Conservation (phyloP, 2,797 vertebrate species). For the Nasua narica region DNA sequence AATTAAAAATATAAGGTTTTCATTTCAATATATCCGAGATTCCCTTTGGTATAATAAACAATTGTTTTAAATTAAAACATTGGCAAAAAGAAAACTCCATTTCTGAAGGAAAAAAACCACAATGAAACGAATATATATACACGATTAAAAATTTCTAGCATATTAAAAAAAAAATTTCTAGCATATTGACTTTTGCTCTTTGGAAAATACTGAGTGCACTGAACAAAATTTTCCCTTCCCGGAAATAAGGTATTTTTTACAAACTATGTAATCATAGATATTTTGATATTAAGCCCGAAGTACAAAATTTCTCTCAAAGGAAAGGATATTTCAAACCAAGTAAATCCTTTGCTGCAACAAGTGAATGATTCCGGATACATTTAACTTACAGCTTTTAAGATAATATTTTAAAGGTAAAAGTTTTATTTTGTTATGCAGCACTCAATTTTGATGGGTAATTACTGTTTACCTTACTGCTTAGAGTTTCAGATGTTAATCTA, state of each 20-base stretch:
- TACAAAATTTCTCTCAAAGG: constrained; percentile 24
- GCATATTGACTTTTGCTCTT: background rate
- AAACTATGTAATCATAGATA: background rate
- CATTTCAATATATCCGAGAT: constrained; percentile 1
- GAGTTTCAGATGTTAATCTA: constrained; percentile 93
- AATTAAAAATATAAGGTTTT: constrained; percentile 41
- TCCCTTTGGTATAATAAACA: background rate
- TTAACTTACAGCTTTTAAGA: constrained; percentile 65
- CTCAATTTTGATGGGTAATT: constrained; percentile 90
- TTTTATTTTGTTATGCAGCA: constrained; percentile 83
- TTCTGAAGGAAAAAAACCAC: constrained; percentile 17
- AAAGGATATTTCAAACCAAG: constrained; percentile 24
- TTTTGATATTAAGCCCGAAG: background rate
- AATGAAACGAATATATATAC: constrained; percentile 2
- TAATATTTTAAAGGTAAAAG: constrained; percentile 85
- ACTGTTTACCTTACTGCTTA: constrained; percentile 93
- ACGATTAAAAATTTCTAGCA: constrained; percentile 10
- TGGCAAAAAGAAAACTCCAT: constrained; percentile 30
- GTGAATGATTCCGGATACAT: constrained; percentile 66
- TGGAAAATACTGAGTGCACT: constrained; percentile 1
- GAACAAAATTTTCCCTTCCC: constrained; percentile 15
- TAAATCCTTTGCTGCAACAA: constrained; percentile 52
- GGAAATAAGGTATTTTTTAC: background rate
- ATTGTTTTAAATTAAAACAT: constrained; percentile 47
- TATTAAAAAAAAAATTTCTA: background rate